Conservation (phyloP, 2,113 vertebrate genomes). For the Orthonyx spaldingii region DNA sequence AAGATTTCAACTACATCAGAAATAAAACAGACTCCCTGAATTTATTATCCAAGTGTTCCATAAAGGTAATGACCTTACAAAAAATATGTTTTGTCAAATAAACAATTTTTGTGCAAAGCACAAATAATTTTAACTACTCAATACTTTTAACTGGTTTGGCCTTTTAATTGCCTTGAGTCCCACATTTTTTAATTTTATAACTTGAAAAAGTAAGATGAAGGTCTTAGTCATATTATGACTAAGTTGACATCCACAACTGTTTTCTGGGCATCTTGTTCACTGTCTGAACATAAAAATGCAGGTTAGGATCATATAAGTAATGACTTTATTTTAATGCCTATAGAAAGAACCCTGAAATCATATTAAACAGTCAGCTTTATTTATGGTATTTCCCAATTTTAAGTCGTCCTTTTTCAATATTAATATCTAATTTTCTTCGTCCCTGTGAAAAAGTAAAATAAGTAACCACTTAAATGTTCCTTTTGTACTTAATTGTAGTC, state of each 20-base stretch:
- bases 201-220: neutral
- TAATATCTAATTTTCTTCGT: neutral
- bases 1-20: neutral
- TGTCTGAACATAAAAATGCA: neutral
- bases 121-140: neutral
- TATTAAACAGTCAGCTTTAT: neutral
- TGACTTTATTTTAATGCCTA: neutral
- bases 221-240: neutral
- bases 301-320: neutral
- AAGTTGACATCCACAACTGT: neutral
- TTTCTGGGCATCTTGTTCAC: neutral
- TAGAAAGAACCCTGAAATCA: neutral
- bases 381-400: neutral
- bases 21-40: neutral
- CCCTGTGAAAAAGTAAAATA: neutral
- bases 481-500: neutral
- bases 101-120: neutral
- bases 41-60: neutral
- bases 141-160: neutral
- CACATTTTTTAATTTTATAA: neutral
- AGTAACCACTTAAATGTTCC: neutral
- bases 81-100: neutral
- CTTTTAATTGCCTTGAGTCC: accelerated
- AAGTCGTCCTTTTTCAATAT: neutral
- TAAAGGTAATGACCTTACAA: neutral